phyloP scores from a whole-genome alignment of 2,888 invertebrate genomes.

The Xanthia togata region DNA sequence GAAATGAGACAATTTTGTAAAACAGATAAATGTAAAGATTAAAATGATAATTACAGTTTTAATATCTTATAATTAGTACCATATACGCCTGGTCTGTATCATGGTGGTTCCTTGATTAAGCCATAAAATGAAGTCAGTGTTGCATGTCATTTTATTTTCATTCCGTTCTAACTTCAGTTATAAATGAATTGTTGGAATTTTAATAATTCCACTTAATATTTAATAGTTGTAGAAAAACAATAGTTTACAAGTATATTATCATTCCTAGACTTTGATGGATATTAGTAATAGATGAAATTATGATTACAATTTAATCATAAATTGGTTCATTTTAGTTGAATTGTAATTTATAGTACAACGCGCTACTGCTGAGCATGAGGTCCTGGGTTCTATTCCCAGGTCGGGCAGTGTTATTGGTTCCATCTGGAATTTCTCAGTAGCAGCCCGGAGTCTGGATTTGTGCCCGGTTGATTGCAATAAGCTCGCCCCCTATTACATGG shows the following conservation, averaged over 20 bases:
- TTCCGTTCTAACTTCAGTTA: conserved; percentile 31
- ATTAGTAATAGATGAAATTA: background rate
- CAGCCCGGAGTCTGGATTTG: no score
- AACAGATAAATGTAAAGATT: conserved; percentile 32
- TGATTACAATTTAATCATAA: background rate
- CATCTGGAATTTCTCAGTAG: no score
- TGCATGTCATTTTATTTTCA: conserved; percentile 58
- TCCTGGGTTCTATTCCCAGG: no score
- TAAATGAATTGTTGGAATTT: conserved; percentile 50
- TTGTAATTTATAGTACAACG: no score
- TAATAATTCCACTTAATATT: conserved; percentile 36
- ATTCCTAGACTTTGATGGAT: conserved; percentile 4
- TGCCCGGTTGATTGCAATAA: no score
- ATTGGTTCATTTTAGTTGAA: background rate
- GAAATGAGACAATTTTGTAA: conserved; percentile 27
- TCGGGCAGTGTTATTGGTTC: no score
- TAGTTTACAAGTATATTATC: conserved; percentile 25
- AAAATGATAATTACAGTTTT: conserved; percentile 40
- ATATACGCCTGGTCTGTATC: conserved; percentile 12
- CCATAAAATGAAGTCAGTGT: conserved; percentile 55
- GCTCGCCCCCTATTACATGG: no score
- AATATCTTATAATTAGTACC: conserved; percentile 45
- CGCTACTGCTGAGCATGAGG: no score
- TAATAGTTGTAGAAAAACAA: conserved; percentile 31
- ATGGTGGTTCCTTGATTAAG: conserved; percentile 55